phyloP scores from a whole-genome alignment of 2,888 invertebrate species.

The Ichneumon xanthorius region DNA sequence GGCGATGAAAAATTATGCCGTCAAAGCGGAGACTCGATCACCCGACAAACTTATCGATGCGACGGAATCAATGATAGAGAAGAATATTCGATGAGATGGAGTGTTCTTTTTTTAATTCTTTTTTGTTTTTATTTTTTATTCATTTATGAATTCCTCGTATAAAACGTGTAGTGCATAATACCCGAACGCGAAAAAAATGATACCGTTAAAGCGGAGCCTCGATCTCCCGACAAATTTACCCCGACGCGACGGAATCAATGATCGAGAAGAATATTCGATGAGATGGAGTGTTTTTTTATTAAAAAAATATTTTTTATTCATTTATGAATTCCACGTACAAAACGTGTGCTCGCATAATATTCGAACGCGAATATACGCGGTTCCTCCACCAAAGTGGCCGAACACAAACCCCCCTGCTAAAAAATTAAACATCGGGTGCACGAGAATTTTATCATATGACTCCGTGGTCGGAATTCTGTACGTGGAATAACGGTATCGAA shows the following conservation, averaged over 20 bases:
- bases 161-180: not conserved
- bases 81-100: not conserved
- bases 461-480: not conserved
- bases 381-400: not conserved
- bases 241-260: not conserved
- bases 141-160: not conserved
- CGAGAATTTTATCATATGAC: slow-evolving; percentile 13
- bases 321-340: not conserved
- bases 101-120: not conserved
- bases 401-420: not conserved
- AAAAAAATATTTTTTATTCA: not conserved
- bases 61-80: slow-evolving; percentile 13
- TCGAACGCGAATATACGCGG: not conserved
- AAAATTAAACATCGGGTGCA: slow-evolving; percentile 9
- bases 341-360: not conserved
- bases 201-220: not conserved
- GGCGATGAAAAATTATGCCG: not conserved
- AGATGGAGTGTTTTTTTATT: not conserved
- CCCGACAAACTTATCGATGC: not conserved
- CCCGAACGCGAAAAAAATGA: not conserved
- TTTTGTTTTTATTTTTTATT: not conserved
- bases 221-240: not conserved
- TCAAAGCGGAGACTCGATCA: not conserved
- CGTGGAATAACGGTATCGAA: slow-evolving; percentile 12
- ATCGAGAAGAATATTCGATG: not conserved